Evolutionary conservation across 2,113 vertebrate species (phyloP).

Genomic region (Bothrops jararaca): DNA sequence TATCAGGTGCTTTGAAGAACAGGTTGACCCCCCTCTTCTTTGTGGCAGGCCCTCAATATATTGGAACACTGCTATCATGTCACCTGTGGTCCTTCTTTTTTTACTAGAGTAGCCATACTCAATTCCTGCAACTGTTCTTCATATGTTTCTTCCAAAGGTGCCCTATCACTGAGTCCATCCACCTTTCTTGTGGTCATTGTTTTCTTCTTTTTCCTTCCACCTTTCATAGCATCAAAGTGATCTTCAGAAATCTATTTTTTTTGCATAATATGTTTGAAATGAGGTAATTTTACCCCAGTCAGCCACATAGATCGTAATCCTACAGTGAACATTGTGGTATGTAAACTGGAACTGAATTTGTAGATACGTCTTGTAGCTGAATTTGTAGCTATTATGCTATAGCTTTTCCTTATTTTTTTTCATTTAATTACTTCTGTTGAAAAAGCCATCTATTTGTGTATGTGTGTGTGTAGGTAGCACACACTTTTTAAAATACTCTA

Average conservation of each 20-base stretch:
- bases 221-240: neutral
- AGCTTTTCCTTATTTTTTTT: neutral
- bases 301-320: neutral
- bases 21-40: too few relatives aligned
- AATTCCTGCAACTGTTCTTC: neutral
- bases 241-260: neutral
- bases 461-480: neutral
- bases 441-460: neutral
- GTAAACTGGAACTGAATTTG: neutral
- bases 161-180: neutral
- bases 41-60: too few relatives aligned
- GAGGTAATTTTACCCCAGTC: neutral
- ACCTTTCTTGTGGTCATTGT: neutral
- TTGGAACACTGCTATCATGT: too few relatives aligned
- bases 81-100: too few relatives aligned
- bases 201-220: neutral
- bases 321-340: neutral
- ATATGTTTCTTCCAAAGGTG: neutral
- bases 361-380: neutral
- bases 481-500: neutral
- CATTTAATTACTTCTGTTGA: neutral
- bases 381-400: neutral
- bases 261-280: neutral
- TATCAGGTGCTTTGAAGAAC: too few relatives aligned
- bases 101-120: too few relatives aligned